A percentile compares a stretch with the other conserved stretches of the same genome.
Conservation (phyloP, 2,888 invertebrate genomes). For the Uropetala carovei region DNA sequence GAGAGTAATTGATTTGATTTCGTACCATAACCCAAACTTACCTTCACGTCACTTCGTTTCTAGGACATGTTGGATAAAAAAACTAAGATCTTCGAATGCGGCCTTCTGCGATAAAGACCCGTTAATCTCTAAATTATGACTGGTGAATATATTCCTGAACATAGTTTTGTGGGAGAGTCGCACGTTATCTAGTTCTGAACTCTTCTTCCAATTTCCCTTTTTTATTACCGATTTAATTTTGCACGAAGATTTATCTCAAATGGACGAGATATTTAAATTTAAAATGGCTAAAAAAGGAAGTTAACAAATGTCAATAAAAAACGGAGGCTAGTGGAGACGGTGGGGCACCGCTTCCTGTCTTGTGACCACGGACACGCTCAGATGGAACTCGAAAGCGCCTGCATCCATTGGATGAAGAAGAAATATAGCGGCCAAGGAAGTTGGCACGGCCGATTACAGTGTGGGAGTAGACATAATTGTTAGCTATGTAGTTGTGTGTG, state of each 20-base stretch:
- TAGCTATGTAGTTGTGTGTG: background rate
- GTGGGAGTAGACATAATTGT: background rate
- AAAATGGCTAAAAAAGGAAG: background rate
- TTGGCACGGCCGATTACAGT: background rate
- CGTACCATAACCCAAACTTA: no score
- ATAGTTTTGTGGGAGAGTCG: no score
- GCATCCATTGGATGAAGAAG: background rate
- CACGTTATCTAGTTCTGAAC: background rate
- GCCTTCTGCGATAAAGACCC: no score
- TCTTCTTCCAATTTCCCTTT: background rate
- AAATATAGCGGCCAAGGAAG: slow-evolving; percentile 11
- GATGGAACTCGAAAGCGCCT: background rate
- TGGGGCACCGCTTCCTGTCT: background rate
- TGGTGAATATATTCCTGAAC: no score
- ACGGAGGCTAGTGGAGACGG: background rate
- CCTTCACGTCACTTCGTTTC: no score
- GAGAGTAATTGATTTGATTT: no score
- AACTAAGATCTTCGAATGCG: no score
- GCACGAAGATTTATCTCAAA: background rate
- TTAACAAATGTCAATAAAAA: background rate
- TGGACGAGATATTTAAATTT: background rate
- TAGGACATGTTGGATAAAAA: no score
- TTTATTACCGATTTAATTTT: background rate
- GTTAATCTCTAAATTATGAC: no score
- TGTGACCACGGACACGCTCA: background rate